Evolutionary conservation across 1,140 invertebrate genomes (phyloP).

Genomic region (Ctenoplectra terminalis): DNA sequence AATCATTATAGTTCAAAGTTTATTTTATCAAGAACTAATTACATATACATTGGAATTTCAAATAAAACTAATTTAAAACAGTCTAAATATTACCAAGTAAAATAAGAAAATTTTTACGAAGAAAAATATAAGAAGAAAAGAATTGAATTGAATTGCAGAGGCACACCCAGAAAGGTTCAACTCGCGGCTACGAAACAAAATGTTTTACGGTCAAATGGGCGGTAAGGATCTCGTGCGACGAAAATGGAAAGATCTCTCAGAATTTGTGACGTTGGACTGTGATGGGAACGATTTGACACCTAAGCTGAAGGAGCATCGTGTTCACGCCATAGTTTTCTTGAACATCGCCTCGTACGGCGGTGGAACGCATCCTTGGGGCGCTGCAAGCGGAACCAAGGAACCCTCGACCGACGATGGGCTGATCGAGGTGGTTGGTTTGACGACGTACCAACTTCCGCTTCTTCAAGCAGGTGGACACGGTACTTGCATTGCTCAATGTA

Average conservation of each 20-base stretch:
- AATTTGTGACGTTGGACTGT: slow-evolving; percentile 96
- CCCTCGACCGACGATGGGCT: slow-evolving; percentile 95
- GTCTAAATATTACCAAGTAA: background rate
- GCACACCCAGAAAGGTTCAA: slow-evolving; percentile 99
- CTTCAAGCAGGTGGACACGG: slow-evolving; percentile 98
- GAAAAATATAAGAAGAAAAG: rapidly evolving
- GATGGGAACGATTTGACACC: slow-evolving; percentile 97
- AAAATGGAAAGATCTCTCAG: slow-evolving; percentile 97
- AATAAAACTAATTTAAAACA: background rate
- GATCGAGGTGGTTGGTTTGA: slow-evolving; percentile 98
- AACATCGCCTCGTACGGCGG: slow-evolving; percentile 97
- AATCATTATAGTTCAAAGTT: no score
- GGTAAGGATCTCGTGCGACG: slow-evolving; percentile 97
- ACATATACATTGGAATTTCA: no score
- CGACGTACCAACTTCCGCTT: slow-evolving; percentile 97
- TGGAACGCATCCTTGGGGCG: slow-evolving; percentile 97
- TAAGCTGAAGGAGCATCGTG: slow-evolving; percentile 95
- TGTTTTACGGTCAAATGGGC: slow-evolving; percentile 99
- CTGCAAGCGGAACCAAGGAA: slow-evolving; percentile 88
- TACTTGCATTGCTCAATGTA: slow-evolving; percentile 97
- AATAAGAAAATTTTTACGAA: no score
- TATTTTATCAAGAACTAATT: no score
- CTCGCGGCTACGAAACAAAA: slow-evolving; percentile 97
- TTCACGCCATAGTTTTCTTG: slow-evolving; percentile 97
- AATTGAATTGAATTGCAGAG: slow-evolving; percentile 86